Evolutionary conservation across 2,113 vertebrate genomes (phyloP).

Genomic region (Actenoides lindsayi): DNA sequence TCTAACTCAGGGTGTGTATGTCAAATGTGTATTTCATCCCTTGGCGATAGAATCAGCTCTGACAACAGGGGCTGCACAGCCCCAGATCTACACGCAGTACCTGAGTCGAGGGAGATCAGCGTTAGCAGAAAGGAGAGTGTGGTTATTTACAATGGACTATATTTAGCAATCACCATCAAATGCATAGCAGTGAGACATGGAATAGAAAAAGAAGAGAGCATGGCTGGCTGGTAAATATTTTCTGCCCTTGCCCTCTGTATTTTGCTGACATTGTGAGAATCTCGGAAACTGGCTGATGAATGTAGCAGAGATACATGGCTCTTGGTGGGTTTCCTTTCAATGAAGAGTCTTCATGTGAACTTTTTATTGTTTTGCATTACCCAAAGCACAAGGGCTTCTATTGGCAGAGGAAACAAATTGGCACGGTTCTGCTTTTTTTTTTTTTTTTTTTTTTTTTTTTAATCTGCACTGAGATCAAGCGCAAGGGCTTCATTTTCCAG

Average conservation of each 20-base stretch:
- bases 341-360: constrained; percentile 76
- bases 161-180: neutral
- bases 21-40: neutral
- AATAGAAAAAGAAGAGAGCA: neutral
- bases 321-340: constrained; percentile 62
- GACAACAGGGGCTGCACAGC: neutral
- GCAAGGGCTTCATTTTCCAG: constrained; percentile 79
- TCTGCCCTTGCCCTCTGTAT: neutral
- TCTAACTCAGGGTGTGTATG: neutral
- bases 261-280: constrained; percentile 69
- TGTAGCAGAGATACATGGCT: neutral
- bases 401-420: constrained; percentile 74
- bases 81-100: neutral
- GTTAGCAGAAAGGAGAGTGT: neutral
- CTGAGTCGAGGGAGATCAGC: neutral
- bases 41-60: neutral
- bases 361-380: constrained; percentile 69
- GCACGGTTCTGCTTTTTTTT: constrained; percentile 58
- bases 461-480: constrained; percentile 79
- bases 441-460: constrained; percentile 63
- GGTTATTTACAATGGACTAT: neutral
- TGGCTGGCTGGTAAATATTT: constrained; percentile 18
- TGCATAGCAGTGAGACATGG: neutral
- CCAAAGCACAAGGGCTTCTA: constrained; percentile 71
- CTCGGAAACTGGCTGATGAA: constrained; percentile 25